A percentile compares a stretch with the other conserved stretches of the same genome.
Evolutionary conservation across 2,797 vertebrate species (phyloP).

Genomic region (Argyrosomus regius): DNA sequence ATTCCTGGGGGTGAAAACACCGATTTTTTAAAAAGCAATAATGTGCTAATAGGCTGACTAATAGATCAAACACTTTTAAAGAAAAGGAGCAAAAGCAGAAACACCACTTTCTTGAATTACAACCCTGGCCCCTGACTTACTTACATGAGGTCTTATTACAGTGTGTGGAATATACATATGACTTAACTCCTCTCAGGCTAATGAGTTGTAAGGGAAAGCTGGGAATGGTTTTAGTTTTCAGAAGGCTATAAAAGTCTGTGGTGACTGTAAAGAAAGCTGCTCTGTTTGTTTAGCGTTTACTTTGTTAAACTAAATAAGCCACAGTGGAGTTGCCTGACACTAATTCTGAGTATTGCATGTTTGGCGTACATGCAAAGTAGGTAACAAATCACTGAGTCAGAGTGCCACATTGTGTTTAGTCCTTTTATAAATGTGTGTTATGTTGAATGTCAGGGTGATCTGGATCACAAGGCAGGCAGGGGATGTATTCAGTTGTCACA

Average conservation of each 20-base stretch:
- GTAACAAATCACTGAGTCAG: too few species aligned
- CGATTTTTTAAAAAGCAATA: neutral
- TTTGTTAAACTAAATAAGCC: slow-evolving; percentile 6
- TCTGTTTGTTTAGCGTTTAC: slow-evolving; percentile 6
- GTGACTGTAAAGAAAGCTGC: neutral
- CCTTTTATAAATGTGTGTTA: neutral
- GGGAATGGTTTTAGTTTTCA: neutral
- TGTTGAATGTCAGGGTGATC: neutral
- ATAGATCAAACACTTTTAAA: neutral
- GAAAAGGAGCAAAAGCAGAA: neutral
- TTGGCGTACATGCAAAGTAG: neutral
- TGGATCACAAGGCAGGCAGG: slow-evolving; percentile 16
- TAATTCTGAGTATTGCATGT: neutral
- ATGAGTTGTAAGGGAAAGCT: neutral
- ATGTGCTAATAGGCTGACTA: neutral
- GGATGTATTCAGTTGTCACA: neutral
- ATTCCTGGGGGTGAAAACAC: neutral
- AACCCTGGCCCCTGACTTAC: neutral
- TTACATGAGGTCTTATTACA: neutral
- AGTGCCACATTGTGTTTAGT: neutral
- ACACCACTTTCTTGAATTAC: neutral
- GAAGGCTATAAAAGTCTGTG: neutral
- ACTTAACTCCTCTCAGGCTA: neutral
- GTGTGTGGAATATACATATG: neutral
- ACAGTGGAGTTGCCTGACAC: neutral